phyloP scores from a whole-genome alignment of 2,113 vertebrate genomes.

The Corythoichthys intestinalis region DNA sequence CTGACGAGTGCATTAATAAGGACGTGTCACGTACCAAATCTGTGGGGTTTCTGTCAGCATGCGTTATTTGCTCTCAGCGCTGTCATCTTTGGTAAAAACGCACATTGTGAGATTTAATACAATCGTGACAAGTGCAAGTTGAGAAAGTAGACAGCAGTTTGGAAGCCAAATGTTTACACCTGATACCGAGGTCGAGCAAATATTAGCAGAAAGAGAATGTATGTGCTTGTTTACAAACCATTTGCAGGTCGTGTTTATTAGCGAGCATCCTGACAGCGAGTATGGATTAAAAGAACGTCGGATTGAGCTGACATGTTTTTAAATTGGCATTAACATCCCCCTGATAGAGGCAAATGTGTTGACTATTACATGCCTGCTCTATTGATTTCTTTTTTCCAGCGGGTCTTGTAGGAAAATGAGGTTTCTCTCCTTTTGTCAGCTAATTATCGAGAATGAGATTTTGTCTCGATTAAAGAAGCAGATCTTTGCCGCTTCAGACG shows the following conservation, averaged over 20 bases:
- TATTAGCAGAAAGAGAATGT: slow-evolving; percentile 2
- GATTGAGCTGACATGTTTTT: slow-evolving; percentile 59
- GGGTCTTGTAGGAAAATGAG: slow-evolving; percentile 59
- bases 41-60: slow-evolving; percentile 35
- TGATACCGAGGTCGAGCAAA: background rate
- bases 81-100: slow-evolving; percentile 20
- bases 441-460: slow-evolving; percentile 77
- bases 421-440: slow-evolving; percentile 61
- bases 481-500: slow-evolving; percentile 55
- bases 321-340: slow-evolving; percentile 54
- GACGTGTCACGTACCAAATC: slow-evolving; percentile 30
- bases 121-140: slow-evolving; percentile 7
- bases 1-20: slow-evolving; percentile 54
- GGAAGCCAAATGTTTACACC: background rate
- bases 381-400: slow-evolving; percentile 54
- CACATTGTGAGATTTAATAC: slow-evolving; percentile 4
- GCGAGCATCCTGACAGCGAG: slow-evolving; percentile 40
- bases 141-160: background rate
- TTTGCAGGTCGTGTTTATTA: slow-evolving; percentile 30
- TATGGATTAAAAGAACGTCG: slow-evolving; percentile 49
- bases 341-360: slow-evolving; percentile 45
- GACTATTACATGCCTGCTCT: slow-evolving; percentile 62
- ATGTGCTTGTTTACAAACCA: slow-evolving; percentile 23
- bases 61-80: slow-evolving; percentile 35
- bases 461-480: slow-evolving; percentile 63